phyloP scores from a whole-genome alignment of 1,140 invertebrate species.

The Probaryconus sp. region DNA sequence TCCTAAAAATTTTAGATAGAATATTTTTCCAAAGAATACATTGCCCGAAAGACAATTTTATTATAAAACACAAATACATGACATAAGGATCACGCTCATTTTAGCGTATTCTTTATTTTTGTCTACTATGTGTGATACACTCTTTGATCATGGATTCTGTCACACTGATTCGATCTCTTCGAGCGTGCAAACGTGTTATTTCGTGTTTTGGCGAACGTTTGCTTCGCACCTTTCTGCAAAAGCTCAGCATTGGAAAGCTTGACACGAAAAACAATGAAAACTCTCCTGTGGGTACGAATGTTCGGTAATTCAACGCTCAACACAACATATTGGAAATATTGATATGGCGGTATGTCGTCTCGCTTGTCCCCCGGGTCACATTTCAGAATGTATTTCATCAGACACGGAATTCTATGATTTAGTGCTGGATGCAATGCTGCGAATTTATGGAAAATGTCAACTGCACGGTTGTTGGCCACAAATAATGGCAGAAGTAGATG shows the following conservation, averaged over 20 bases:
- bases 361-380: constrained; percentile 53
- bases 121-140: constrained; percentile 13
- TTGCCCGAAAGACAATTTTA: too few species aligned
- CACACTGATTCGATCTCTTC: constrained; percentile 40
- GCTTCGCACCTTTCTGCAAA: constrained; percentile 41
- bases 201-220: constrained; percentile 37
- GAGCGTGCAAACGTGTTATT: constrained; percentile 37
- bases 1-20: too few species aligned
- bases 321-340: constrained; percentile 61
- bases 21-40: too few species aligned
- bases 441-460: constrained; percentile 50
- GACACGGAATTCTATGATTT: constrained; percentile 47
- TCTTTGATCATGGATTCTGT: constrained; percentile 36
- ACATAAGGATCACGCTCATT: constrained; percentile 6
- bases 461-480: constrained; percentile 41
- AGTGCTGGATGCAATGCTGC: constrained; percentile 32
- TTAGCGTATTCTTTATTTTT: constrained; percentile 14
- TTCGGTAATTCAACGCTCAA: constrained; percentile 50
- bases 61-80: neutral
- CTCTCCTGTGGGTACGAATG: constrained; percentile 47
- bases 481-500: constrained; percentile 32
- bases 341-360: constrained; percentile 52
- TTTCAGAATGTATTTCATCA: constrained; percentile 61
- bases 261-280: constrained; percentile 60
- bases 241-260: constrained; percentile 45